A percentile compares a stretch with the other conserved stretches of the same genome.
Conservation (phyloP, 1,140 invertebrate genomes). For the Trinorchestia longiramus region DNA sequence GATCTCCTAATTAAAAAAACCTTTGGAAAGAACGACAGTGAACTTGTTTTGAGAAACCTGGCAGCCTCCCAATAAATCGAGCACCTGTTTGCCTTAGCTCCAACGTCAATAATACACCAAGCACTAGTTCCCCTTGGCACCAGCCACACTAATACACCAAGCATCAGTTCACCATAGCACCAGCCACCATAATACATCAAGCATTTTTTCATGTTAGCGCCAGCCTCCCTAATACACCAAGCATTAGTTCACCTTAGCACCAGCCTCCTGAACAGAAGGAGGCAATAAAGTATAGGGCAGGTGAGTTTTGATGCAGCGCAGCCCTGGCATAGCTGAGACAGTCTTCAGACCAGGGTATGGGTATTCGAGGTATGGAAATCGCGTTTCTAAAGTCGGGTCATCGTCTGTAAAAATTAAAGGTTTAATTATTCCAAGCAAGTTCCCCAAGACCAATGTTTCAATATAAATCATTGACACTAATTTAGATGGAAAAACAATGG, state of each 20-base stretch:
- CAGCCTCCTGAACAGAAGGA: slow-evolving; percentile 62
- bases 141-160: neutral
- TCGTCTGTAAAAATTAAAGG: neutral
- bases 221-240: neutral
- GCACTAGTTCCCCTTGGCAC: too few relatives aligned
- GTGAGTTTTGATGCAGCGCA: slow-evolving; percentile 73
- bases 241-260: slow-evolving; percentile 75
- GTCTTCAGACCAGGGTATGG: slow-evolving; percentile 71
- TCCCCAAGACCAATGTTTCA: too few relatives aligned
- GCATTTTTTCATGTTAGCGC: neutral
- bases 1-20: neutral
- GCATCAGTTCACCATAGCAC: neutral
- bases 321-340: slow-evolving; percentile 59
- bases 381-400: slow-evolving; percentile 69
- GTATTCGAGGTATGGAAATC: slow-evolving; percentile 74
- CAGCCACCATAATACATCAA: neutral
- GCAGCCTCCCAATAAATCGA: neutral
- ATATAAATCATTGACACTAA: too few relatives aligned
- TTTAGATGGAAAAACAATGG: too few relatives aligned
- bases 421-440: too few relatives aligned
- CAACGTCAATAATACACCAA: too few relatives aligned
- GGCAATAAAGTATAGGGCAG: slow-evolving; percentile 71
- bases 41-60: too few relatives aligned
- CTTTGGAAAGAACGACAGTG: too few relatives aligned
- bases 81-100: too few relatives aligned